phyloP scores from a whole-genome alignment of 2,888 invertebrate species.

The Glyphotaelius pellucidus region DNA sequence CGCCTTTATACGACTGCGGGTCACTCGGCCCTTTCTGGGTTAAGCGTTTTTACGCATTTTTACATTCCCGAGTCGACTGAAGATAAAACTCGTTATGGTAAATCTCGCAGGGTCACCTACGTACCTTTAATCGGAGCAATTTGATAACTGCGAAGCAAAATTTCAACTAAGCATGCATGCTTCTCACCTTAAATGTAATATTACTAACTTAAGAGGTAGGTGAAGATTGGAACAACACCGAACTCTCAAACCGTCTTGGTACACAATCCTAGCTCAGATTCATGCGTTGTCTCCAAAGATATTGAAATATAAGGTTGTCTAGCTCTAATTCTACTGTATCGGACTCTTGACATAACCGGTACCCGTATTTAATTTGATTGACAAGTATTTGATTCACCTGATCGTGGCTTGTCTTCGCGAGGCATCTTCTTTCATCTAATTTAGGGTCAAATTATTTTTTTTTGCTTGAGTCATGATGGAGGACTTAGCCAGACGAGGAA shows the following conservation, averaged over 20 bases:
- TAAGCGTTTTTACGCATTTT: slow-evolving; percentile 7
- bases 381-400: not conserved
- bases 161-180: not conserved
- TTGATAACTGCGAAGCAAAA: not conserved
- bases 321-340: no score
- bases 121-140: not conserved
- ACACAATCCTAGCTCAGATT: not conserved
- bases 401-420: not conserved
- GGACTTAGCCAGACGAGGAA: no score
- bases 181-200: not conserved
- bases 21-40: slow-evolving; percentile 8
- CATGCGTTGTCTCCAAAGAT: no score
- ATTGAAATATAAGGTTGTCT: no score
- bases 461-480: no score
- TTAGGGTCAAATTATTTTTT: no score
- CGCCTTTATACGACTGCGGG: slow-evolving; percentile 16
- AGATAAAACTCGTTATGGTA: not conserved
- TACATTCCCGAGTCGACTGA: not conserved
- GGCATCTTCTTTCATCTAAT: not conserved
- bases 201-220: not conserved
- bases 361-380: not conserved
- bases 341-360: not conserved
- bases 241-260: not conserved
- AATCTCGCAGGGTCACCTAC: not conserved
- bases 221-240: not conserved